Conservation (phyloP, 64 coral and sea anemone species). For the Montipora capricornis region DNA sequence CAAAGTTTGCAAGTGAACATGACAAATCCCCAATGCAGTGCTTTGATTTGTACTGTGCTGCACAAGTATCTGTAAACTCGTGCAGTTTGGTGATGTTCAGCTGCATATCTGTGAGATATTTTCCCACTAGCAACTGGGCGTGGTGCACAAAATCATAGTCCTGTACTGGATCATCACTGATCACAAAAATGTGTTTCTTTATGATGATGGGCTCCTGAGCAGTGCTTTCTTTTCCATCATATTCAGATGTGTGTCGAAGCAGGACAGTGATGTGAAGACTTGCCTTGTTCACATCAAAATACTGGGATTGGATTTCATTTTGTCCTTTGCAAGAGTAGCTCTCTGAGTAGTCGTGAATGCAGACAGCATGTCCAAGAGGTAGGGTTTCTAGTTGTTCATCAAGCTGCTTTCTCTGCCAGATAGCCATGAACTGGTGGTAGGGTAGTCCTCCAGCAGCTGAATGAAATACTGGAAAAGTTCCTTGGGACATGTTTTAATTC, state of each 20-base stretch:
- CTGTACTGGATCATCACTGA: constrained; percentile 12
- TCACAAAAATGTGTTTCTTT: neutral
- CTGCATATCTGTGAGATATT: too few relatives aligned
- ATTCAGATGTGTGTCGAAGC: neutral
- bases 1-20: too few relatives aligned
- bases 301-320: constrained; percentile 33
- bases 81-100: neutral
- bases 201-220: too few relatives aligned
- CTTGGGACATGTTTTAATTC: neutral
- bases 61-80: constrained; percentile 21
- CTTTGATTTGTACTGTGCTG: neutral
- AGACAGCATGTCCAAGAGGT: constrained; percentile 17
- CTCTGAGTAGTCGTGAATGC: constrained; percentile 41
- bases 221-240: too few relatives aligned
- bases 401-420: constrained; percentile 36
- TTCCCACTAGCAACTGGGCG: too few relatives aligned
- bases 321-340: constrained; percentile 20
- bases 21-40: too few relatives aligned
- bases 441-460: constrained; percentile 31
- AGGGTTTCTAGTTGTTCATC: constrained; percentile 36
- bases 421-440: constrained; percentile 38
- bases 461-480: constrained; percentile 45
- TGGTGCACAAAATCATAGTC: too few relatives aligned
- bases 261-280: constrained; percentile 6
- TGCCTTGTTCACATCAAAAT: constrained; percentile 16